phyloP scores from a whole-genome alignment of 2,888 invertebrate genomes.

The Pristionchus japonicus region DNA sequence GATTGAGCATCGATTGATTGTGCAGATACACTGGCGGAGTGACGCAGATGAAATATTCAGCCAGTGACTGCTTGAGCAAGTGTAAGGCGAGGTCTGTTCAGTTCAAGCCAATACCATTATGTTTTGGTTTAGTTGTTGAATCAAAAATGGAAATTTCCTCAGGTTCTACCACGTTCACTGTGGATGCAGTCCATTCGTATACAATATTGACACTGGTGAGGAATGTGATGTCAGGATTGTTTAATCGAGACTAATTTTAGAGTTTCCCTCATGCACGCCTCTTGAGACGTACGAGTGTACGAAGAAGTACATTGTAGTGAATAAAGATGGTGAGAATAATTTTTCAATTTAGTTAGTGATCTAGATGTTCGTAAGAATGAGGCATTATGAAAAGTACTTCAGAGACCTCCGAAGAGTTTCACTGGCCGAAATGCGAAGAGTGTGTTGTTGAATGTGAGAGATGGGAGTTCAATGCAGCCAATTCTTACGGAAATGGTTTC shows the following conservation, averaged over 20 bases:
- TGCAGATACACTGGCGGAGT: slow-evolving; percentile 27
- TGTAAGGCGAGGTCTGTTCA: slow-evolving; percentile 44
- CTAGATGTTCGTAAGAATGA: no score
- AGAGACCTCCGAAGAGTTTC: slow-evolving; percentile 47
- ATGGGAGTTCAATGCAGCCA: slow-evolving; percentile 66
- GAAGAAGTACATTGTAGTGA: slow-evolving; percentile 33
- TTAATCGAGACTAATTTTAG: background rate
- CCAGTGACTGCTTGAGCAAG: slow-evolving; percentile 46
- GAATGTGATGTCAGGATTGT: background rate
- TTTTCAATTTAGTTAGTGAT: no score
- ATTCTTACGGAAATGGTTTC: slow-evolving; percentile 68
- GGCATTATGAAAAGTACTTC: no score
- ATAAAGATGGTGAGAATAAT: slow-evolving; percentile 42
- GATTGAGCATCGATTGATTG: background rate
- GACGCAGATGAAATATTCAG: slow-evolving; percentile 34
- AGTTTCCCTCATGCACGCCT: slow-evolving; percentile 42
- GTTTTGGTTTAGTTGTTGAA: no score
- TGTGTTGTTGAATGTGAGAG: slow-evolving; percentile 61
- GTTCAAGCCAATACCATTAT: no score
- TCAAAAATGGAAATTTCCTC: background rate
- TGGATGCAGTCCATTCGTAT: slow-evolving; percentile 47
- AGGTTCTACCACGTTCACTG: slow-evolving; percentile 40
- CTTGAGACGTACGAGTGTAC: slow-evolving; percentile 45
- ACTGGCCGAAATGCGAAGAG: slow-evolving; percentile 51
- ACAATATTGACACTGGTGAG: slow-evolving; percentile 44